Conservation (phyloP, 2,888 invertebrate genomes). For the Peribatodes rhomboidaria region DNA sequence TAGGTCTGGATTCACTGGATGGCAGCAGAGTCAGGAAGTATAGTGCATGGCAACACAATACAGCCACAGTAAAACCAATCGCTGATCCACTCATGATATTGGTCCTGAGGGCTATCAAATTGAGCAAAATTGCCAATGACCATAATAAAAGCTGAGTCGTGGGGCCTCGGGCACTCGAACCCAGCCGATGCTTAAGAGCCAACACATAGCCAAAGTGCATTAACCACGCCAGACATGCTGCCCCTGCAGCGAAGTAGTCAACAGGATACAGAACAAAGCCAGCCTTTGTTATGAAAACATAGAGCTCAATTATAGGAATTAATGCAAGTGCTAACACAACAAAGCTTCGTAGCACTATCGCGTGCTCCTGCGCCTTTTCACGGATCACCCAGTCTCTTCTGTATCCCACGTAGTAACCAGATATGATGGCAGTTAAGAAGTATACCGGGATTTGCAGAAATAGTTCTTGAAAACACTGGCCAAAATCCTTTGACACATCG, state of each 20-base stretch:
- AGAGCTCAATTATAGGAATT: conserved; percentile 90
- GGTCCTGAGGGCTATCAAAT: conserved; percentile 90
- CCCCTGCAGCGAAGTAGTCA: conserved; percentile 90
- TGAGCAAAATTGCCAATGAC: conserved; percentile 89
- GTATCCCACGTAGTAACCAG: conserved; percentile 93
- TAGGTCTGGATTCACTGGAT: conserved; percentile 79
- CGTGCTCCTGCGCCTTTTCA: conserved; percentile 87
- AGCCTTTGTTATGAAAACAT: conserved; percentile 86
- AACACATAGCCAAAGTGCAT: conserved; percentile 92
- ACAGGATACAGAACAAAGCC: conserved; percentile 86
- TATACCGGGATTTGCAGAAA: conserved; percentile 92
- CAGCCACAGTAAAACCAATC: conserved; percentile 88
- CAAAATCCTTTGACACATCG: conserved; percentile 90
- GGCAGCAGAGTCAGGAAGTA: conserved; percentile 92
- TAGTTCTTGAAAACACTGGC: conserved; percentile 94
- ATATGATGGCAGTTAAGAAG: conserved; percentile 90
- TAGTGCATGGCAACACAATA: conserved; percentile 88
- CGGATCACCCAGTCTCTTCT: conserved; percentile 88
- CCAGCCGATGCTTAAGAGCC: conserved; percentile 88
- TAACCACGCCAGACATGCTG: conserved; percentile 92
- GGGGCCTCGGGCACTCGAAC: conserved; percentile 91
- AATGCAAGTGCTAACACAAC: conserved; percentile 88
- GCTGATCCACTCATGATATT: conserved; percentile 82
- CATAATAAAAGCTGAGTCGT: conserved; percentile 89
- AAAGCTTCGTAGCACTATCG: conserved; percentile 89